Evolutionary conservation across 2,113 vertebrate genomes (phyloP).

Genomic region (Entelurus aequoreus): DNA sequence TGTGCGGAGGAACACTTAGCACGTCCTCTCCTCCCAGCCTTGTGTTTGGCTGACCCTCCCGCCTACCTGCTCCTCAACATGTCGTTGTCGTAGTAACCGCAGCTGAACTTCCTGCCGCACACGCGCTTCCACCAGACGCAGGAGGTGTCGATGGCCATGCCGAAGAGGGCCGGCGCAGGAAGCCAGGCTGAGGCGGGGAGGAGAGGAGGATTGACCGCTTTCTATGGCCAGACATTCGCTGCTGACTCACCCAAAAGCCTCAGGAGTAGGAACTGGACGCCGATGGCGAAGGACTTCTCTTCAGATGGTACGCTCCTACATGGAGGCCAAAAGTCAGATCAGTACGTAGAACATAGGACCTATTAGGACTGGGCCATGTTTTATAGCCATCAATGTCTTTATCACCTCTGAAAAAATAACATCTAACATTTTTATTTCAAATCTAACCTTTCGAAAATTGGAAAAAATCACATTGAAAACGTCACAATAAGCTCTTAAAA

Average conservation of each 20-base stretch:
- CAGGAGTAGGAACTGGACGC: constrained; percentile 91
- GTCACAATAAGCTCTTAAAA: too few species aligned
- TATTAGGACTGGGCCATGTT: too few species aligned
- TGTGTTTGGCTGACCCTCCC: background rate
- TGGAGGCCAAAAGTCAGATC: background rate
- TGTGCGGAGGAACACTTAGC: constrained; percentile 33
- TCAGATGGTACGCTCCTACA: constrained; percentile 84
- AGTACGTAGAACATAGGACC: too few species aligned
- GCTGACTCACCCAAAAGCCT: constrained; percentile 83
- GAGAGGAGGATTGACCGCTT: background rate
- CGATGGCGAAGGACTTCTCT: constrained; percentile 93
- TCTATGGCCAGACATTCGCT: too few species aligned
- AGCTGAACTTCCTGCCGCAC: constrained; percentile 75
- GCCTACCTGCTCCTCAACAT: constrained; percentile 82
- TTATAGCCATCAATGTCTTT: too few species aligned
- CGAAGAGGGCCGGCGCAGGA: constrained; percentile 84
- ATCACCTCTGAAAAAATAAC: too few species aligned
- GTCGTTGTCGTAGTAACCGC: constrained; percentile 87
- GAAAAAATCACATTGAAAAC: too few species aligned
- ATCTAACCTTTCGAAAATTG: too few species aligned
- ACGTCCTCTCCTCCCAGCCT: background rate
- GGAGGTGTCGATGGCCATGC: constrained; percentile 83
- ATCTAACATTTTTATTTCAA: too few species aligned
- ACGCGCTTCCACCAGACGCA: constrained; percentile 82
- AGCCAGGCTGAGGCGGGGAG: constrained; percentile 80